These are phyloP conservation scores for Amniataba percoides DNA, from an alignment of 2,797 vertebrate genomes.

Conservation along the genomic window DNA sequence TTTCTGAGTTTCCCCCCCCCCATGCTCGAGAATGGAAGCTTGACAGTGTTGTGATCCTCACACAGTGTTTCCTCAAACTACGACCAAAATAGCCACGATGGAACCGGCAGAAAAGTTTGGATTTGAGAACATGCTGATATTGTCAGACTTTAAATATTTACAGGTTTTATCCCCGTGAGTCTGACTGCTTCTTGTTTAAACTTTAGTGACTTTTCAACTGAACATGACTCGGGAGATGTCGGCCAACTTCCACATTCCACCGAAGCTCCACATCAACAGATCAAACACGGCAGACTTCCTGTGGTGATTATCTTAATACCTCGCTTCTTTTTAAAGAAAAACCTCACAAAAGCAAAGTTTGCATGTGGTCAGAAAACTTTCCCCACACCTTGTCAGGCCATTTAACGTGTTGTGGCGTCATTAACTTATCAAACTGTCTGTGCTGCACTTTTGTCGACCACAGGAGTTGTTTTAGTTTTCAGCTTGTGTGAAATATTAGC, in stretches of 20 bases:
- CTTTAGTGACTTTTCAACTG: constrained; percentile 16
- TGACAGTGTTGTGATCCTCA: not conserved
- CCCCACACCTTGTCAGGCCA: not conserved
- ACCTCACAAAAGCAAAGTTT: constrained; percentile 1
- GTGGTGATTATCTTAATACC: constrained; percentile 29
- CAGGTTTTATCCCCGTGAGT: constrained; percentile 25
- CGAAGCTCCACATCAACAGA: constrained; percentile 49
- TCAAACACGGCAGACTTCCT: constrained; percentile 49
- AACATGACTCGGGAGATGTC: constrained; percentile 32
- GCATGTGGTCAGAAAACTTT: constrained; percentile 9
- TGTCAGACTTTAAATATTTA: constrained; percentile 37
- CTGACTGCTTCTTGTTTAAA: constrained; percentile 19
- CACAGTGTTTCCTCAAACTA: not conserved
- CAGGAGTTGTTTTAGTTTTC: constrained; percentile 12
- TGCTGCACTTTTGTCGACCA: constrained; percentile 14
- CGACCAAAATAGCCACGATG: constrained; percentile 13
- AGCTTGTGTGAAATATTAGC: constrained; percentile 11
- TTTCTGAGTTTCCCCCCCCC: constrained; percentile 13
- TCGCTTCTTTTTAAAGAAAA: constrained; percentile 16
- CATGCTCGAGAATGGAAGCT: constrained; percentile 21
- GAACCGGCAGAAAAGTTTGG: constrained; percentile 9
- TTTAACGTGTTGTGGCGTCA: not conserved
- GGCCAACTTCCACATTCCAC: constrained; percentile 55
- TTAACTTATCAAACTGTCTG: constrained; percentile 8
- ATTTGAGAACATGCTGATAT: constrained; percentile 5